phyloP scores from a whole-genome alignment of 2,888 invertebrate genomes.

The Heliconius ismenius region DNA sequence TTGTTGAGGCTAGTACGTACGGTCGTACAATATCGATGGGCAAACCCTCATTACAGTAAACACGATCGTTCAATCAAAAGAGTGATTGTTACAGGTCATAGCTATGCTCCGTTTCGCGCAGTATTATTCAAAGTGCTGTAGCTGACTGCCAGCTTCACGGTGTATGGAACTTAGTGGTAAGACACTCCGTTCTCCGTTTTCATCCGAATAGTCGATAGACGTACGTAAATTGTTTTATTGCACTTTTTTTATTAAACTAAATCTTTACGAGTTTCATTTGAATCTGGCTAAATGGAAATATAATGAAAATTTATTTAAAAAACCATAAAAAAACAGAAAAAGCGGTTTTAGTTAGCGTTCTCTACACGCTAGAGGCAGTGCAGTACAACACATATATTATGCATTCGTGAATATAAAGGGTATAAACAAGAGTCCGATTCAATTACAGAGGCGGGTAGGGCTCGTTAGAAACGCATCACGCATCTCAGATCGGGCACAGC shows the following conservation, averaged over 20 bases:
- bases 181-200: no score
- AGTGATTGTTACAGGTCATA: constrained; percentile 67
- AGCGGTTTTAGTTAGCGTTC: constrained; percentile 10
- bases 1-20: constrained; percentile 56
- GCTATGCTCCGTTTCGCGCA: constrained; percentile 67
- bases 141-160: constrained; percentile 34
- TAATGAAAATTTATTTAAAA: neutral
- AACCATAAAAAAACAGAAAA: neutral
- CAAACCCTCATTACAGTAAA: constrained; percentile 65
- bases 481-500: constrained; percentile 76
- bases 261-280: no score
- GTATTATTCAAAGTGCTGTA: constrained; percentile 53
- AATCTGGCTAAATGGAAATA: neutral
- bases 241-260: no score
- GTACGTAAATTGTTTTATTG: no score
- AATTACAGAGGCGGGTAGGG: constrained; percentile 71
- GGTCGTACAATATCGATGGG: constrained; percentile 57
- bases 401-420: constrained; percentile 80
- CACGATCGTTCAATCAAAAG: constrained; percentile 68
- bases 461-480: constrained; percentile 82
- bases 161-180: no score
- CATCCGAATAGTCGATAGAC: no score
- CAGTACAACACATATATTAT: constrained; percentile 71
- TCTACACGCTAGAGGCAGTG: constrained; percentile 31
- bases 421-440: constrained; percentile 78